A percentile compares a stretch with the other conserved stretches of the same genome.
Conservation (phyloP, 2,888 invertebrate species). For the Mythimna pallens region DNA sequence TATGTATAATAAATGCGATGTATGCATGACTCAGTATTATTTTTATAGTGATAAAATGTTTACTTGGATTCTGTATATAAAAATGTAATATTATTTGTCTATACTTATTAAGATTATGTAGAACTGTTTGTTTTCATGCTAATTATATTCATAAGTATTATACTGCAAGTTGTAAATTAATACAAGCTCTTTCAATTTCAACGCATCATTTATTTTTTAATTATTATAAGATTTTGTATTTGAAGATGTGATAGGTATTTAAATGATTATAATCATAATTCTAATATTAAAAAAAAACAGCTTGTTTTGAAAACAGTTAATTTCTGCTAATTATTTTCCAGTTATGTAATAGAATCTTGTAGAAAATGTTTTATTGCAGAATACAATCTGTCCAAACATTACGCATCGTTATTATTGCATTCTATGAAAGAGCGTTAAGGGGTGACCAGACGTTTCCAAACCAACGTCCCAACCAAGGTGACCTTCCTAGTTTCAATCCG, state of each 20-base stretch:
- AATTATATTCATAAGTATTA: slow-evolving; percentile 8
- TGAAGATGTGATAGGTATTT: neutral
- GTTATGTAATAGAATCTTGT: neutral
- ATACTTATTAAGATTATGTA: slow-evolving; percentile 28
- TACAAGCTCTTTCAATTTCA: slow-evolving; percentile 8
- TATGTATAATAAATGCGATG: slow-evolving; percentile 45
- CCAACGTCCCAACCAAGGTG: too few species aligned
- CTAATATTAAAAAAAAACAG: neutral
- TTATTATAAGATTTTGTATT: neutral
- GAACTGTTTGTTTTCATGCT: slow-evolving; percentile 8
- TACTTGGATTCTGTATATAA: slow-evolving; percentile 48
- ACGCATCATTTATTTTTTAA: neutral
- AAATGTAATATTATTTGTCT: slow-evolving; percentile 36
- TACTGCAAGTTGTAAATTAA: slow-evolving; percentile 8
- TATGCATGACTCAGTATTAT: slow-evolving; percentile 77
- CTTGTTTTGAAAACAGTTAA: neutral
- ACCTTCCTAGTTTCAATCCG: too few species aligned
- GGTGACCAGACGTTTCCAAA: too few species aligned
- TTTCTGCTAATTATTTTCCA: neutral
- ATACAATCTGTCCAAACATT: slow-evolving; percentile 13
- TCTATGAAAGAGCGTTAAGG: slow-evolving; percentile 21
- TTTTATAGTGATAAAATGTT: slow-evolving; percentile 63
- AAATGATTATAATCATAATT: neutral
- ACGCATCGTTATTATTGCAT: slow-evolving; percentile 8
- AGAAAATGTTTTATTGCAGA: neutral